These are phyloP conservation scores for Lasioglossum calceatum DNA, from an alignment of 2,888 invertebrate genomes.

Conservation along the genomic window DNA sequence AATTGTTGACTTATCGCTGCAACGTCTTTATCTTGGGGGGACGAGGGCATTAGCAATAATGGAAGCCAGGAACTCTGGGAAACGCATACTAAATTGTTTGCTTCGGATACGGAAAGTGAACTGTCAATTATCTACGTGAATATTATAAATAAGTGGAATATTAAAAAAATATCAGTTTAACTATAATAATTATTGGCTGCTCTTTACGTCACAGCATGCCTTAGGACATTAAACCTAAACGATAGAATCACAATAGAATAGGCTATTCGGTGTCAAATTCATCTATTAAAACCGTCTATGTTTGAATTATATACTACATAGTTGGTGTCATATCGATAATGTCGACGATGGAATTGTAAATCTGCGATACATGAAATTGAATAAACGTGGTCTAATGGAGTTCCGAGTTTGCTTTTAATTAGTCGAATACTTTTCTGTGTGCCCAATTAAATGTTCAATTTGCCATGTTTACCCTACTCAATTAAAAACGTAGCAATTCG, in stretches of 20 bases:
- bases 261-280: not conserved
- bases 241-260: not conserved
- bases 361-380: not conserved
- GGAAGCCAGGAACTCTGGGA: not conserved
- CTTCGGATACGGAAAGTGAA: not conserved
- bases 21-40: not conserved
- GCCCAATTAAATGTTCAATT: constrained; percentile 13
- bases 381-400: not conserved
- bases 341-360: not conserved
- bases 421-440: not conserved
- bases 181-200: too few species aligned
- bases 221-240: not conserved
- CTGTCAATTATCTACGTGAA: too few species aligned
- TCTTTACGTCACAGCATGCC: too few species aligned
- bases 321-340: not conserved
- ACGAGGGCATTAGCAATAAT: not conserved
- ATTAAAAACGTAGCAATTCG: not conserved
- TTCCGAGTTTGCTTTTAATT: not conserved
- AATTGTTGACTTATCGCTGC: constrained; percentile 1
- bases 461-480: not conserved
- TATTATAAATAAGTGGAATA: too few species aligned
- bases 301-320: not conserved
- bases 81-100: not conserved
- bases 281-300: not conserved
- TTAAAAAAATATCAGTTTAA: too few species aligned